Evolutionary conservation across 2,888 invertebrate genomes (phyloP).

Genomic region (Oxyscelio sp.): DNA sequence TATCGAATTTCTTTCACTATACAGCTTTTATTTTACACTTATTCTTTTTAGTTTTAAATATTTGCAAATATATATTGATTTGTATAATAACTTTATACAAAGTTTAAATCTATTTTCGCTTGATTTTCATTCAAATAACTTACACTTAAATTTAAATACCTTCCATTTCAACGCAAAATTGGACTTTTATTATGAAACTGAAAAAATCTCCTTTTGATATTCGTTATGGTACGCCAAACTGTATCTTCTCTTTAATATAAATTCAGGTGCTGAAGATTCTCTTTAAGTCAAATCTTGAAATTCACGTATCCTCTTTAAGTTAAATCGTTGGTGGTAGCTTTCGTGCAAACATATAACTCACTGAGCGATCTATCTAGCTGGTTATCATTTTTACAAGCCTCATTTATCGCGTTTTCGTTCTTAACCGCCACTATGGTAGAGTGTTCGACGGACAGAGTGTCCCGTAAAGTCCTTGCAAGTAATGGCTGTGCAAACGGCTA

Average conservation of each 20-base stretch:
- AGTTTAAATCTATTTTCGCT: not conserved
- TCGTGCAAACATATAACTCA: conserved; percentile 75
- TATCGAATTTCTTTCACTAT: too few relatives aligned
- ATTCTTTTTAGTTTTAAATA: too few relatives aligned
- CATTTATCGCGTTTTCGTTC: conserved; percentile 74
- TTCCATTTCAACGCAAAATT: not conserved
- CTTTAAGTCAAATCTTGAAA: conserved; percentile 68
- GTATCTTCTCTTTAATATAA: conserved; percentile 28
- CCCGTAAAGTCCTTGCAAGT: conserved; percentile 70
- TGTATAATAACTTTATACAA: too few relatives aligned
- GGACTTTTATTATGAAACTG: not conserved
- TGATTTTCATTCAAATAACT: not conserved
- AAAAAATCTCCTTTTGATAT: not conserved
- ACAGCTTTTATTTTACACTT: too few relatives aligned
- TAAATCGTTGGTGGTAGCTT: conserved; percentile 71
- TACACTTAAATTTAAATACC: not conserved
- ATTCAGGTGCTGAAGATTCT: conserved; percentile 44
- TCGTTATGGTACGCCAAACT: not conserved
- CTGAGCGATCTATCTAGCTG: conserved; percentile 66
- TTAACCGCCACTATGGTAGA: conserved; percentile 64
- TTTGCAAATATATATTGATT: too few relatives aligned
- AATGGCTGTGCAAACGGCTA: conserved; percentile 64
- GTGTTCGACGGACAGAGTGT: conserved; percentile 64
- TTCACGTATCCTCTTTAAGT: conserved; percentile 71
- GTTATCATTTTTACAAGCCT: conserved; percentile 75